Evolutionary conservation across 2,113 vertebrate genomes (phyloP), one percentile per base, ranked within the genome.

Genomic region (Cynopterus brachyotis): DNA sequence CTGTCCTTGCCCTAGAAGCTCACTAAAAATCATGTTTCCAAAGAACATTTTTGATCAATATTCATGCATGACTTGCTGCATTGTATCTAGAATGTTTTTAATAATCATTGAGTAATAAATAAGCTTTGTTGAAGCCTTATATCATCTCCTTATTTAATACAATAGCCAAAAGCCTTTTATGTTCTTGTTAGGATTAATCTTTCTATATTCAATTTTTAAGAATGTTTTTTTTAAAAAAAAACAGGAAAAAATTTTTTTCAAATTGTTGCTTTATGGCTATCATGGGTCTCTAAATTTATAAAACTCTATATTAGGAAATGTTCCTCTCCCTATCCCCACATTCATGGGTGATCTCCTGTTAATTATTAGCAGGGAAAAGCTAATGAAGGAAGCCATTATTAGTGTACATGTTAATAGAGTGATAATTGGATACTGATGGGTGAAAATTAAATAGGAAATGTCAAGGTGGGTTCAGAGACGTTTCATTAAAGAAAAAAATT

Each of bases 381-480:
- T 78, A 42, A 82, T 81, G 45, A 45, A 64, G 45, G 78, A 86
- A 64, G 26, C 10, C n/a, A 19, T 86, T 69, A 60, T 32, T 28
- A 40, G 66, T 24, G 2, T 40, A 26, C n/a, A 70, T 37, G 50
- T 70, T 89, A 92, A 78, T 32, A 90, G 42, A 84, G 35, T 92
- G 75, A 78, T 90, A 97, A 96, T 84, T 92, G 80, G 67, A 84
- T 47, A 59, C 60, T 47, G 37, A 28, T 70, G 37, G 60, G 59
- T 91, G 59, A 94, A 30, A 97, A 97, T 78, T 86, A 87, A 90
- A 30, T 67, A 72, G 59, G 59, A 79, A 90, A 90, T 59, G 84
- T 45, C 90, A 92, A 81, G 76, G 42, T 67, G 59, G 40, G 28
- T 47, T 94, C 76, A 42, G 30, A 79, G 7, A 69, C 50, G 70